These are phyloP conservation scores for Bostrychus sinensis DNA, from an alignment of 2,113 vertebrate species.

Conservation along the genomic window DNA sequence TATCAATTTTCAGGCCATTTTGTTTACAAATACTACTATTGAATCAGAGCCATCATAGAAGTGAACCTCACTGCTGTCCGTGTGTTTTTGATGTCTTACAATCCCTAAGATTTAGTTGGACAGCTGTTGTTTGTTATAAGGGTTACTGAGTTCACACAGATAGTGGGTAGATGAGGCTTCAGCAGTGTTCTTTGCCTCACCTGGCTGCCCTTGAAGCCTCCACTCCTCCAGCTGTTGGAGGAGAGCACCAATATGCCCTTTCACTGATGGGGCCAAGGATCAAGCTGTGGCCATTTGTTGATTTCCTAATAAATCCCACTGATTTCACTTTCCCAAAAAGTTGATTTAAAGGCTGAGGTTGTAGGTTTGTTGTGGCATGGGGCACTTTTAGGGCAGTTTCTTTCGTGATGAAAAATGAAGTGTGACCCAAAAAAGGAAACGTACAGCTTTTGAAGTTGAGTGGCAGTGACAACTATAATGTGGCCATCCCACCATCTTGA, in stretches of 20 bases:
- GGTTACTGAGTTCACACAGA: slow-evolving; percentile 29
- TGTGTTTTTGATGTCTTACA: slow-evolving; percentile 15
- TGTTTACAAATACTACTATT: not conserved
- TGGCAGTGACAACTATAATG: slow-evolving; percentile 19
- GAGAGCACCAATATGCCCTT: slow-evolving; percentile 36
- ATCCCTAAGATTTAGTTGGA: not conserved
- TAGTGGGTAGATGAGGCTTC: slow-evolving; percentile 34
- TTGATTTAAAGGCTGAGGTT: slow-evolving; percentile 17
- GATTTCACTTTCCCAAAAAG: not conserved
- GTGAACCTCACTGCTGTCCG: too few species aligned
- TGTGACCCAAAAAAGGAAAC: slow-evolving; percentile 5
- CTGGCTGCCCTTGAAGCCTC: slow-evolving; percentile 50
- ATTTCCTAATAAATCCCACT: slow-evolving; percentile 35
- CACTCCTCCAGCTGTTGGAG: slow-evolving; percentile 11
- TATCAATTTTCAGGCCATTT: not conserved
- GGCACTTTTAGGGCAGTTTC: too few species aligned
- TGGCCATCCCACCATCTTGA: not conserved
- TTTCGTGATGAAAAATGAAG: slow-evolving; percentile 8
- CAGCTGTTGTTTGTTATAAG: slow-evolving; percentile 6
- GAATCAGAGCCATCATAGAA: not conserved
- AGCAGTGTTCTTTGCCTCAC: slow-evolving; percentile 53
- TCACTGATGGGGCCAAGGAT: slow-evolving; percentile 21
- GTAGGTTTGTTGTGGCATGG: too few species aligned
- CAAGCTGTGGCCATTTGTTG: slow-evolving; percentile 47
- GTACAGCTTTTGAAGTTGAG: slow-evolving; percentile 28